Evolutionary conservation across 2,113 vertebrate genomes (phyloP).

Genomic region (Speoplatyrhinus poulsoni): DNA sequence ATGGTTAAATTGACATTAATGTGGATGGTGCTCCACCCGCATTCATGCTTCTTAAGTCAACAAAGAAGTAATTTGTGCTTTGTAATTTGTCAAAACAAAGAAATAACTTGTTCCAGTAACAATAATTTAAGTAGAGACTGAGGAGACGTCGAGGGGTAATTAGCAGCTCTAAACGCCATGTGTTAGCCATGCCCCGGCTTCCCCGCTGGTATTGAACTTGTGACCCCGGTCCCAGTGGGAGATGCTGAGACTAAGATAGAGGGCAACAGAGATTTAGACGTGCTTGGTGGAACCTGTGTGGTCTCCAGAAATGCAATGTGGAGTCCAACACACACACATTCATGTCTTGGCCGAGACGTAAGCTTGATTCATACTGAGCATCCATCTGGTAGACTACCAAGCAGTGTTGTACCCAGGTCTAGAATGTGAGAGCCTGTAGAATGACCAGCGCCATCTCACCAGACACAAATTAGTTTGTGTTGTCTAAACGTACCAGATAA

Average conservation of each 20-base stretch:
- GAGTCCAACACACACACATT: constrained; percentile 79
- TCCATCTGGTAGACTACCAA: constrained; percentile 79
- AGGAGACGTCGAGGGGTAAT: constrained; percentile 57
- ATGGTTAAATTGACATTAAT: background rate
- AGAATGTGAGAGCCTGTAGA: constrained; percentile 39
- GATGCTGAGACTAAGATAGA: constrained; percentile 90
- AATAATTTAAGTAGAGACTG: constrained; percentile 33
- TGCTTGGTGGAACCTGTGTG: constrained; percentile 90
- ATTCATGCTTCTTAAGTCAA: background rate
- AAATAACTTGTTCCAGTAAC: background rate
- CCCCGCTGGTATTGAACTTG: constrained; percentile 91
- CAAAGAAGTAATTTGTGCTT: constrained; percentile 3
- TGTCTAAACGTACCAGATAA: constrained; percentile 59
- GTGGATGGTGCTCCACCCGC: background rate
- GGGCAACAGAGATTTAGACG: constrained; percentile 91
- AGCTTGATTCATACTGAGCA: constrained; percentile 74
- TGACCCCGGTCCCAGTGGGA: constrained; percentile 89
- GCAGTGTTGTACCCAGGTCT: constrained; percentile 61
- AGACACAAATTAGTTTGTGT: constrained; percentile 59
- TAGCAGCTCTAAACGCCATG: constrained; percentile 76
- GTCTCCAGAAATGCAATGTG: constrained; percentile 88
- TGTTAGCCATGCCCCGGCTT: constrained; percentile 80
- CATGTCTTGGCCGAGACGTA: constrained; percentile 69
- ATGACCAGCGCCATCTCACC: constrained; percentile 34
- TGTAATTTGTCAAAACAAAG: constrained; percentile 4